These are phyloP conservation scores for Nephrotoma appendiculata DNA, from an alignment of 2,888 invertebrate genomes.

Conservation along the genomic window DNA sequence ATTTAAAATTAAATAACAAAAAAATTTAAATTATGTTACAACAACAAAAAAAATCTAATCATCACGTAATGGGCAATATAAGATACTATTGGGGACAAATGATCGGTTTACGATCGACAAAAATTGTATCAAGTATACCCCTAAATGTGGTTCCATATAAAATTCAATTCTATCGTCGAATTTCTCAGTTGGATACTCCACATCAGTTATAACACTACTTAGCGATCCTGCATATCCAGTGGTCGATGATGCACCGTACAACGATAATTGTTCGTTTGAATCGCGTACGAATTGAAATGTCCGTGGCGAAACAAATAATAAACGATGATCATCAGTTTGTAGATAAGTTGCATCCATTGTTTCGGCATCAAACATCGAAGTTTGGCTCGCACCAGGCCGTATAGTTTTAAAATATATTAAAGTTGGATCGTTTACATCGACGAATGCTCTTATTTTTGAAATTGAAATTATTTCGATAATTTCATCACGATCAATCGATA, in stretches of 20 bases:
- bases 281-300: slow-evolving; percentile 15
- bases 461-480: slow-evolving; percentile 23
- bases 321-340: slow-evolving; percentile 23
- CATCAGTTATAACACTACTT: not conserved
- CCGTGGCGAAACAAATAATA: slow-evolving; percentile 5
- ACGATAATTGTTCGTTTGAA: slow-evolving; percentile 18
- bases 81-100: not conserved
- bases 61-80: not conserved
- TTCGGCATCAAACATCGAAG: not conserved
- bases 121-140: slow-evolving; percentile 26
- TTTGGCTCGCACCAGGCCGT: not conserved
- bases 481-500: slow-evolving; percentile 22
- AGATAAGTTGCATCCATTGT: not conserved
- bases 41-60: not conserved
- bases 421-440: slow-evolving; percentile 22
- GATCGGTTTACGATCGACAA: slow-evolving; percentile 11
- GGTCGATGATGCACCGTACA: slow-evolving; percentile 12
- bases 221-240: not conserved
- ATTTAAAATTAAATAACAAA: not conserved
- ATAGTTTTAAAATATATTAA: slow-evolving; percentile 18
- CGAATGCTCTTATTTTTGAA: slow-evolving; percentile 20
- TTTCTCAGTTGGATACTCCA: not conserved
- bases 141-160: slow-evolving; percentile 25
- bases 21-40: not conserved
- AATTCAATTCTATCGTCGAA: slow-evolving; percentile 14